phyloP scores from a whole-genome alignment of 2,113 vertebrate genomes.

The Mesocricetus auratus region DNA sequence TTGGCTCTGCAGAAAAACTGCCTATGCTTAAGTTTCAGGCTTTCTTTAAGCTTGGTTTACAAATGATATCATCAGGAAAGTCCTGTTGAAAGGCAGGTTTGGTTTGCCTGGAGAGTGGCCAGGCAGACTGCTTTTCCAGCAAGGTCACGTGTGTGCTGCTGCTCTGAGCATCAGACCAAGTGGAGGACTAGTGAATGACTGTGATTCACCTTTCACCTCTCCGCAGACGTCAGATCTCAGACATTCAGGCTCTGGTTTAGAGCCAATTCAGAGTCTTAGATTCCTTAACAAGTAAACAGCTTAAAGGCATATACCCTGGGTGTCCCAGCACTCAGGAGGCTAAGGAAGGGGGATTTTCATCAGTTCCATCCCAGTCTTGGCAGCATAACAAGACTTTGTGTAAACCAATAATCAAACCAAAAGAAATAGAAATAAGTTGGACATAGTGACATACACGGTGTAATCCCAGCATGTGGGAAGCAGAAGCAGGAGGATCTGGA shows the following conservation, averaged over 20 bases:
- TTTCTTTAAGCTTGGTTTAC: slow-evolving; percentile 4
- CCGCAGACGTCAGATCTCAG: background rate
- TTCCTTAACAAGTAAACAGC: background rate
- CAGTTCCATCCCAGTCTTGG: background rate
- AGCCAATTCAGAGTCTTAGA: background rate
- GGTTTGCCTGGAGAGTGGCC: background rate
- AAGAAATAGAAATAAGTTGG: background rate
- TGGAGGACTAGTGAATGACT: background rate
- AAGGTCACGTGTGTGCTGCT: background rate
- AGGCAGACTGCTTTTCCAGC: slow-evolving; percentile 4
- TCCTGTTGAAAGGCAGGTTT: slow-evolving; percentile 46
- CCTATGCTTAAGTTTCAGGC: background rate
- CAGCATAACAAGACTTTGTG: background rate
- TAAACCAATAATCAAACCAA: background rate
- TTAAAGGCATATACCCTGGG: background rate
- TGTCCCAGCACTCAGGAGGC: background rate
- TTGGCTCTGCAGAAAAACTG: slow-evolving; percentile 20
- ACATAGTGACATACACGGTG: background rate
- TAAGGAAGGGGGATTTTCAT: background rate
- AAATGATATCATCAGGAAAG: background rate
- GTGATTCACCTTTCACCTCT: background rate
- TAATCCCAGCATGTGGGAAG: background rate
- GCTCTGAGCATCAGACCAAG: background rate
- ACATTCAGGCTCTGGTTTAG: background rate
- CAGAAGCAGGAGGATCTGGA: background rate